Evolutionary conservation across 2,888 invertebrate species (phyloP), one percentile per base, ranked within the genome.

Genomic region (Parochlus steinenii): DNA sequence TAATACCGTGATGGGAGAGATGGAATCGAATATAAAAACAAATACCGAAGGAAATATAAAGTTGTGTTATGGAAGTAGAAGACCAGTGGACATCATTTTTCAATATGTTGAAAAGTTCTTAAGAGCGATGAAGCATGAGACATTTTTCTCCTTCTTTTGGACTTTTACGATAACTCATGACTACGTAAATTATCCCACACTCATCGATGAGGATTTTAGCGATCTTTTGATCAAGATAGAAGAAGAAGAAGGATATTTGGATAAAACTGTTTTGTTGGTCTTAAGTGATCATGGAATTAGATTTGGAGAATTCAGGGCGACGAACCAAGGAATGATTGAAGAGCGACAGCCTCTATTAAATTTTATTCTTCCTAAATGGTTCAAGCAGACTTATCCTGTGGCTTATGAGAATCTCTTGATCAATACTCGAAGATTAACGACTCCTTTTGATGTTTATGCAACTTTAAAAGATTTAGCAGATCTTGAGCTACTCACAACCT

Each of bases 221-320:
- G 47, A 56, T 2, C 67, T 80, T 47, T 56, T 89, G 33, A 52
- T 56, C 40, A 54, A 59, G 38, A 51, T 78, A 33, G 56, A 69
- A 23, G 45, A 54, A 1, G 51, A 60, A 3, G 62, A 65, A 2
- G 57, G n/a, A n/a, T 57, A 69, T 36, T 57, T 83, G 34, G 67
- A 79, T 33, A 64, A 71, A 17, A 82, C 83, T 0, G 64, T 73
- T 27, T 46, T 79, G 10, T 62, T 87, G 33, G 53, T 85, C 7
- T 63, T 89, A 62, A 89, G 89, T 53, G 92, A 92, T 51, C 92
- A 92, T 49, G 92, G 92, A 0, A 73, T 87, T 39, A 63, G 90
- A 40, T 89, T 81, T 75, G 90, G 89, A 3, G 66, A 65, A 6
- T 85, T 87, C 44, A 66, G 87, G 7, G 30, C 29, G 24, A 64